Conservation (phyloP, 2,888 invertebrate species). For the Paralinhomoeus sp. region DNA sequence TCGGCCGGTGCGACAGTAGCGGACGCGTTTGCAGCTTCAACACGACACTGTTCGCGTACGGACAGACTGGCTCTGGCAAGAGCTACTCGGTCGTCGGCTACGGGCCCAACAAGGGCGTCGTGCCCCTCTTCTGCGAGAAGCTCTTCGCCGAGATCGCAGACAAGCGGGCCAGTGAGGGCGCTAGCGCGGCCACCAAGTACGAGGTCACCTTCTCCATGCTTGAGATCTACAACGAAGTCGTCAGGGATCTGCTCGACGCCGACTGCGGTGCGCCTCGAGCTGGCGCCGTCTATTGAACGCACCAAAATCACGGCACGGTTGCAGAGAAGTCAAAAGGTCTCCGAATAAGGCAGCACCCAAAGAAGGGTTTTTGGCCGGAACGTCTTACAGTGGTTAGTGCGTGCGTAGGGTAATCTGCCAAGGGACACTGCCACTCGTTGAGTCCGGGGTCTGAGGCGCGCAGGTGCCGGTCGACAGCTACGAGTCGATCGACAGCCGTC, state of each 20-base stretch:
- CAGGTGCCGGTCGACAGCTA: constrained; percentile 30
- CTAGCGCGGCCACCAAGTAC: constrained; percentile 20
- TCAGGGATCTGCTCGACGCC: constrained; percentile 32
- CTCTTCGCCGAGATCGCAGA: constrained; percentile 30
- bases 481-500: constrained; percentile 28
- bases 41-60: constrained; percentile 34
- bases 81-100: constrained; percentile 35
- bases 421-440: too few relatives aligned
- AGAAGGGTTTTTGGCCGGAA: constrained; percentile 33
- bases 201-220: constrained; percentile 34
- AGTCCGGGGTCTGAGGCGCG: too few relatives aligned
- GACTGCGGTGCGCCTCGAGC: constrained; percentile 4
- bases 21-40: too few relatives aligned
- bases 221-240: constrained; percentile 37
- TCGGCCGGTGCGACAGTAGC: too few relatives aligned
- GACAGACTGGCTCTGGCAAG: constrained; percentile 28
- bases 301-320: neutral
- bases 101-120: constrained; percentile 33
- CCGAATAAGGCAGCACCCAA: constrained; percentile 33
- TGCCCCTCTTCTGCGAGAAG: constrained; percentile 32
- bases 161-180: constrained; percentile 21
- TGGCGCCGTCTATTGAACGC: neutral
- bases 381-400: constrained; percentile 27
- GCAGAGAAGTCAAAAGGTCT: constrained; percentile 25
- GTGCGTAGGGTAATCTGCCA: too few relatives aligned